Evolutionary conservation across 2,888 invertebrate genomes (phyloP).

Genomic region (Parelbella ahira): DNA sequence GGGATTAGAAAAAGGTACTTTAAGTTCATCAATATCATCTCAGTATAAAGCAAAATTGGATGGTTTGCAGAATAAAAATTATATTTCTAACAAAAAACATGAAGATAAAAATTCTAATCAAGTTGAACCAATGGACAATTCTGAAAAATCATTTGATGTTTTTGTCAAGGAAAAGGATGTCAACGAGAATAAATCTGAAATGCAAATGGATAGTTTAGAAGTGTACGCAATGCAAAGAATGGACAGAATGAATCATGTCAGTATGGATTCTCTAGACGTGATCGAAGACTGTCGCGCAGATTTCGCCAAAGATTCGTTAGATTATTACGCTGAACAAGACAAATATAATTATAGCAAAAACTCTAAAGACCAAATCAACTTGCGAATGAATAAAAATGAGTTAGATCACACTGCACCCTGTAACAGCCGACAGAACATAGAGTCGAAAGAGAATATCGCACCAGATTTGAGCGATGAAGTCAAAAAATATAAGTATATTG

Average conservation of each 20-base stretch:
- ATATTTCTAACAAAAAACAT: conserved; percentile 51
- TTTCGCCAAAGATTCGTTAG: conserved; percentile 72
- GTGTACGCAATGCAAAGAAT: conserved; percentile 71
- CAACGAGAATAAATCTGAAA: conserved; percentile 80
- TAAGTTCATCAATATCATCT: conserved; percentile 71
- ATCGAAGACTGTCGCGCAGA: conserved; percentile 56
- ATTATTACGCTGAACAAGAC: conserved; percentile 71
- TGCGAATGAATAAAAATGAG: conserved; percentile 51
- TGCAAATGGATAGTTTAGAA: conserved; percentile 82
- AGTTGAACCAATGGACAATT: conserved; percentile 54
- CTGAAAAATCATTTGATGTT: conserved; percentile 81
- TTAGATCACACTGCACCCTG: conserved; percentile 40
- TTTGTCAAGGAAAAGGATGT: conserved; percentile 82
- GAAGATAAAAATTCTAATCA: conserved; percentile 65
- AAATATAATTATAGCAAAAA: conserved; percentile 55
- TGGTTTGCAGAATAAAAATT: conserved; percentile 71
- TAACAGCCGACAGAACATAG: conserved; percentile 47
- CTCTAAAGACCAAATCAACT: conserved; percentile 58
- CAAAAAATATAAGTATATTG: conserved; percentile 83
- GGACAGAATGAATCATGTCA: conserved; percentile 66
- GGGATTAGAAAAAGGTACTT: conserved; percentile 59
- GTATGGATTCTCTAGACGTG: conserved; percentile 76
- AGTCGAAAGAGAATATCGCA: conserved; percentile 64
- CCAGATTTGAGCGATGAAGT: conserved; percentile 75
- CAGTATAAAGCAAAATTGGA: conserved; percentile 76